Evolutionary conservation across 2,888 invertebrate genomes (phyloP).

Genomic region (Proisotoma minuta): DNA sequence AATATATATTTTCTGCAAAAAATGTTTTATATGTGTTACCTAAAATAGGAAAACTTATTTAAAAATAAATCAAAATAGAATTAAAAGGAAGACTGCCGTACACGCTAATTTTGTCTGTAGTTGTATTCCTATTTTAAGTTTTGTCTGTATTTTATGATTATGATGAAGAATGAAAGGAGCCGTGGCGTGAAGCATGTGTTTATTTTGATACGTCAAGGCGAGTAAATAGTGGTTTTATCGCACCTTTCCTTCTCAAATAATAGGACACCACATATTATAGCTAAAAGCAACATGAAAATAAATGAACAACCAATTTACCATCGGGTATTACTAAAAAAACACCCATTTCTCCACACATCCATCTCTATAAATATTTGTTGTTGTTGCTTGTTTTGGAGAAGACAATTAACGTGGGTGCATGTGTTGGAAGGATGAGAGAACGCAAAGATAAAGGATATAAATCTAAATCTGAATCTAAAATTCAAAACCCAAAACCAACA

Average conservation of each 20-base stretch:
- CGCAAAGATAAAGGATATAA: background rate
- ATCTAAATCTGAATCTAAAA: background rate
- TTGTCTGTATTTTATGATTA: background rate
- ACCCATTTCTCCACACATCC: background rate
- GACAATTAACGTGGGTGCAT: background rate
- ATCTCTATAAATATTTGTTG: background rate
- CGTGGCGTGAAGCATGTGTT: constrained; percentile 27
- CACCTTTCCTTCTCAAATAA: constrained; percentile 33
- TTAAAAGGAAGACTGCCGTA: no score
- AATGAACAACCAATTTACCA: background rate
- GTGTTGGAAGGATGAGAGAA: background rate
- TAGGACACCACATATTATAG: background rate
- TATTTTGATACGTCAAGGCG: constrained; percentile 41
- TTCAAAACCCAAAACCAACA: background rate
- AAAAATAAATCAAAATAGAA: no score
- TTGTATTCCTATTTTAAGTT: background rate
- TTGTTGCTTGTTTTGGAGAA: background rate
- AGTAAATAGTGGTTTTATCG: constrained; percentile 46
- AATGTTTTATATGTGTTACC: no score
- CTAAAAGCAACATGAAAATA: background rate
- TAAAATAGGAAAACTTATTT: no score
- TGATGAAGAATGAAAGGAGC: constrained; percentile 1
- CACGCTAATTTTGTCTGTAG: background rate
- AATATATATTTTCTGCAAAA: no score
- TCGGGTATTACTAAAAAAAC: background rate